phyloP scores from a whole-genome alignment of 2,888 invertebrate species.

The Trimorus sp. region DNA sequence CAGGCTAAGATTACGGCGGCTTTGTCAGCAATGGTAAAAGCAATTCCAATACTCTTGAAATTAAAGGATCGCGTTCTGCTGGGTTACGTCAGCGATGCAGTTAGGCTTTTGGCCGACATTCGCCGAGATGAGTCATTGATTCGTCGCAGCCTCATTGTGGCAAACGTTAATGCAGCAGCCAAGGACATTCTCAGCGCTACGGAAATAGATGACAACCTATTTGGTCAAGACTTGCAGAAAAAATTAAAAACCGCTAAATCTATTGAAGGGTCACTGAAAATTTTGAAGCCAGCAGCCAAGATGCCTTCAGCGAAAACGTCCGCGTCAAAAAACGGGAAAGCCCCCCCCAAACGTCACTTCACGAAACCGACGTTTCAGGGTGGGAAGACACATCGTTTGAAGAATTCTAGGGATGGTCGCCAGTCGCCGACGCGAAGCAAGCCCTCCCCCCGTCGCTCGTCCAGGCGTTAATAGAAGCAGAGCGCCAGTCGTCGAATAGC shows the following conservation, averaged over 20 bases:
- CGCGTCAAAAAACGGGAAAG: slow-evolving; percentile 26
- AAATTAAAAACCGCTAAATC: slow-evolving; percentile 18
- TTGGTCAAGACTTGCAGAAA: slow-evolving; percentile 13
- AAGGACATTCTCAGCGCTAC: slow-evolving; percentile 13
- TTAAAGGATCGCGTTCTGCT: slow-evolving; percentile 4
- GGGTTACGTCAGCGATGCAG: slow-evolving; percentile 20
- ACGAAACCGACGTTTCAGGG: slow-evolving; percentile 14
- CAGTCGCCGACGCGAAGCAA: slow-evolving; percentile 14
- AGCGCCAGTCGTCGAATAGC: not conserved
- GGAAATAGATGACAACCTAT: slow-evolving; percentile 10
- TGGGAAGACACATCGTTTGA: slow-evolving; percentile 21
- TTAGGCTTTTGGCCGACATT: slow-evolving; percentile 15
- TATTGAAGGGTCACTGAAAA: slow-evolving; percentile 5
- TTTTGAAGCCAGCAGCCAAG: slow-evolving; percentile 12
- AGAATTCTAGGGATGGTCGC: slow-evolving; percentile 15
- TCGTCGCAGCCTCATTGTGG: slow-evolving; percentile 21
- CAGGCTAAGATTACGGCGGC: slow-evolving; percentile 47
- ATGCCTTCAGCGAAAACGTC: not conserved
- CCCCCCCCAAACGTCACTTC: slow-evolving; percentile 21
- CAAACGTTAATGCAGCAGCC: slow-evolving; percentile 10
- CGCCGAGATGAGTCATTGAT: slow-evolving; percentile 29
- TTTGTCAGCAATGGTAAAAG: slow-evolving; percentile 32
- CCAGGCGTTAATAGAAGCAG: not conserved
- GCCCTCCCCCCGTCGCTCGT: slow-evolving; percentile 1
- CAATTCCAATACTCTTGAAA: not conserved